Conservation (phyloP, 2,797 vertebrate genomes). For the Syngnathus rostellatus region DNA sequence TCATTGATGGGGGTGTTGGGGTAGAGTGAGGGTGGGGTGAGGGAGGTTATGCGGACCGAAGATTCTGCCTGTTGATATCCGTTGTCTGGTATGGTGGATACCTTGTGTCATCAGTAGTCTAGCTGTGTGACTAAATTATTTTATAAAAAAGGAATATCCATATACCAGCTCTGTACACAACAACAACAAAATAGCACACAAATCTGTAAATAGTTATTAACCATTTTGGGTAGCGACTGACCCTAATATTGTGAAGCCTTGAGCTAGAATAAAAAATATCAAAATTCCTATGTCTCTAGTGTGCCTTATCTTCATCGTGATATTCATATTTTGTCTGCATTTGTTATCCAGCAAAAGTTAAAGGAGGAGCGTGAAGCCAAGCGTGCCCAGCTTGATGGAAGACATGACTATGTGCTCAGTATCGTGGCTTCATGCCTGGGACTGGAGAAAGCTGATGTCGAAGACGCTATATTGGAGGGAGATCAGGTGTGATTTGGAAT, state of each 20-base stretch:
- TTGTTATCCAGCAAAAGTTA: conserved; percentile 79
- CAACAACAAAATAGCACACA: too few relatives aligned
- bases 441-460: conserved; percentile 79
- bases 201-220: neutral
- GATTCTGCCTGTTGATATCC: too few relatives aligned
- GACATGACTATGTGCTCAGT: conserved; percentile 83
- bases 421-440: conserved; percentile 79
- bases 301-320: neutral
- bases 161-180: too few relatives aligned
- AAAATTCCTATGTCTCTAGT: neutral
- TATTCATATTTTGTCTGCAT: neutral
- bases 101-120: too few relatives aligned
- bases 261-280: neutral
- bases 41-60: too few relatives aligned
- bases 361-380: conserved; percentile 89
- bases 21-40: too few relatives aligned
- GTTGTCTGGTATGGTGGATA: too few relatives aligned
- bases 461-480: conserved; percentile 86
- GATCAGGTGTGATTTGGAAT: conserved; percentile 69
- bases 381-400: conserved; percentile 77
- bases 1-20: too few relatives aligned
- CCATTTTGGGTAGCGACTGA: neutral
- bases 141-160: too few relatives aligned
- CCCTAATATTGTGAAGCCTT: neutral
- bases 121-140: too few relatives aligned